Evolutionary conservation across 2,888 invertebrate species (phyloP).

Genomic region (Melieria omissa): DNA sequence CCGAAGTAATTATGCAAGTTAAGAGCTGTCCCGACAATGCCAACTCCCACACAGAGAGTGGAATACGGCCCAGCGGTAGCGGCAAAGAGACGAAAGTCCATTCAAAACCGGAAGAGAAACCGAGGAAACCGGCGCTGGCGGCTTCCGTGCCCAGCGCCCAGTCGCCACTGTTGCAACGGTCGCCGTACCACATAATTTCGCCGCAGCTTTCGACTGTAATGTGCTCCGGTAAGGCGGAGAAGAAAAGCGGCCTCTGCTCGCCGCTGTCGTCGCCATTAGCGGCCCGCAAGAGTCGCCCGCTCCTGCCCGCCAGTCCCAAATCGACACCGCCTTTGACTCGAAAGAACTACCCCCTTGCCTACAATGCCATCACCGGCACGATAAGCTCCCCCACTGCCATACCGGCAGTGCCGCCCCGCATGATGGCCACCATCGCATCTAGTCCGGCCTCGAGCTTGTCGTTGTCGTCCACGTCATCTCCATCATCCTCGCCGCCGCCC

Average conservation of each 20-base stretch:
- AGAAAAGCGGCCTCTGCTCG: constrained; percentile 54
- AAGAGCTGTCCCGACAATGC: too few species aligned
- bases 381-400: constrained; percentile 51
- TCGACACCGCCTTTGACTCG: constrained; percentile 58
- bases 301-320: constrained; percentile 57
- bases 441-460: constrained; percentile 63
- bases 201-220: constrained; percentile 58
- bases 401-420: constrained; percentile 55
- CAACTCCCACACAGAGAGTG: neutral
- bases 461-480: constrained; percentile 63
- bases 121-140: constrained; percentile 36
- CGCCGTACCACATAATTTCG: constrained; percentile 54
- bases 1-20: constrained; percentile 3
- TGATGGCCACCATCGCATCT: constrained; percentile 52
- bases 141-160: constrained; percentile 35
- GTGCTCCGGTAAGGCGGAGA: constrained; percentile 55
- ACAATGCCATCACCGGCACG: constrained; percentile 49
- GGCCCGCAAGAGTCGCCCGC: constrained; percentile 54
- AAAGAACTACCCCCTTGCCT: constrained; percentile 57
- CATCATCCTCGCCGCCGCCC: constrained; percentile 62
- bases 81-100: neutral
- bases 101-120: neutral
- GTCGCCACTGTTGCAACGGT: constrained; percentile 42
- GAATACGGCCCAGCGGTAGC: neutral
- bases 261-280: constrained; percentile 59